These are phyloP conservation scores for Zoroaster sp. DNA, from an alignment of 53 echinoderm and acorn worm genomes.

Conservation along the genomic window DNA sequence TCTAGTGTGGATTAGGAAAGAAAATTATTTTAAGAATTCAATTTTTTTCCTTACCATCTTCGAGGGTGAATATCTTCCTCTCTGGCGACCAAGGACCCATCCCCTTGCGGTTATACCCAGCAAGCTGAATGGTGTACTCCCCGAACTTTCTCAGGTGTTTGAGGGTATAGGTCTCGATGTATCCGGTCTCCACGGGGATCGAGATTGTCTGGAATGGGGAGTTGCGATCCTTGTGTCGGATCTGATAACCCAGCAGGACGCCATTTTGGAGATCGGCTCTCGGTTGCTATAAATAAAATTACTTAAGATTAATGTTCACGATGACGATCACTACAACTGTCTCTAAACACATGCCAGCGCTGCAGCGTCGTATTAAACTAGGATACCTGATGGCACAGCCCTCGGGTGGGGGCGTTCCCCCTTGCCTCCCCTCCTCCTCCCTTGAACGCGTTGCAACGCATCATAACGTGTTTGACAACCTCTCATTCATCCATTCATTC, in stretches of 20 bases:
- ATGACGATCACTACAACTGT: background rate
- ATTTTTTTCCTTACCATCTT: constrained; percentile 74
- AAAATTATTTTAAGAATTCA: background rate
- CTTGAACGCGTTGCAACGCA: too few relatives aligned
- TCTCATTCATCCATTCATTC: too few relatives aligned
- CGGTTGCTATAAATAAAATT: constrained; percentile 73
- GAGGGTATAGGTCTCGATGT: constrained; percentile 84
- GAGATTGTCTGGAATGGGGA: constrained; percentile 86
- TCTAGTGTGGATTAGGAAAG: background rate
- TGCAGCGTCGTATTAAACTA: too few relatives aligned
- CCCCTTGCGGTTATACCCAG: constrained; percentile 79
- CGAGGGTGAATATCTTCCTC: constrained; percentile 70
- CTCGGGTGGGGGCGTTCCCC: too few relatives aligned
- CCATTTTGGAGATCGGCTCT: constrained; percentile 92
- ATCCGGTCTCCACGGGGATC: constrained; percentile 72
- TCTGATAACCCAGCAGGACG: constrained; percentile 83
- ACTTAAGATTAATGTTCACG: background rate
- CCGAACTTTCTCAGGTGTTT: constrained; percentile 85
- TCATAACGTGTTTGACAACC: too few relatives aligned
- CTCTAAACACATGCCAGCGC: background rate
- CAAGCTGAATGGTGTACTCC: constrained; percentile 81
- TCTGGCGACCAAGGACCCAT: constrained; percentile 87
- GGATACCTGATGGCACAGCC: too few relatives aligned
- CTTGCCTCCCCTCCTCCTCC: too few relatives aligned
- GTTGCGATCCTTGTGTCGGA: constrained; percentile 78